Conservation (phyloP, 2,888 invertebrate species). For the Philopedon plagiatum region DNA sequence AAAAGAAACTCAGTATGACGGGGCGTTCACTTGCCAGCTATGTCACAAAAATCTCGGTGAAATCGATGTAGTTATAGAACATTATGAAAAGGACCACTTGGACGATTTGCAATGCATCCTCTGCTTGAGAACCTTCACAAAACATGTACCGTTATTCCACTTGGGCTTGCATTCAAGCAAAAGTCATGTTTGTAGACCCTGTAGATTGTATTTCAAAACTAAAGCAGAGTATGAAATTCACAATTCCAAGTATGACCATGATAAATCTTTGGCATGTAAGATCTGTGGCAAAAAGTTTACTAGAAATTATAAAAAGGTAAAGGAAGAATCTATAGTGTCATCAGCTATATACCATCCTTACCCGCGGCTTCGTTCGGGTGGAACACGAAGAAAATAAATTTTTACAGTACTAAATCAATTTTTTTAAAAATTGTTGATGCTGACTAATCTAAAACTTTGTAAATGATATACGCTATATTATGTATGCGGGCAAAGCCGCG, state of each 20-base stretch:
- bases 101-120: constrained; percentile 39
- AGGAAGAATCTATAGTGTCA: not conserved
- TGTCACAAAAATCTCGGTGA: constrained; percentile 39
- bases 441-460: too few relatives aligned
- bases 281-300: constrained; percentile 48
- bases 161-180: constrained; percentile 45
- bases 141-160: constrained; percentile 47
- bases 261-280: constrained; percentile 44
- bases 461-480: too few relatives aligned
- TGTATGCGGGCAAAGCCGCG: too few relatives aligned
- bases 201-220: constrained; percentile 37
- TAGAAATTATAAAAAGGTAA: constrained; percentile 48
- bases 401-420: too few relatives aligned
- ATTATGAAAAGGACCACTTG: constrained; percentile 36
- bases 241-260: constrained; percentile 45
- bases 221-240: constrained; percentile 42
- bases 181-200: constrained; percentile 40
- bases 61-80: constrained; percentile 38
- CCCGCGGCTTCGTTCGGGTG: too few relatives aligned
- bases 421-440: too few relatives aligned
- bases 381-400: too few relatives aligned
- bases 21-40: constrained; percentile 41
- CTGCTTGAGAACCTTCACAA: constrained; percentile 40
- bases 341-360: too few relatives aligned
- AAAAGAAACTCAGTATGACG: constrained; percentile 41